Conservation (phyloP, 2,113 vertebrate species). For the Malaclemys terrapin region DNA sequence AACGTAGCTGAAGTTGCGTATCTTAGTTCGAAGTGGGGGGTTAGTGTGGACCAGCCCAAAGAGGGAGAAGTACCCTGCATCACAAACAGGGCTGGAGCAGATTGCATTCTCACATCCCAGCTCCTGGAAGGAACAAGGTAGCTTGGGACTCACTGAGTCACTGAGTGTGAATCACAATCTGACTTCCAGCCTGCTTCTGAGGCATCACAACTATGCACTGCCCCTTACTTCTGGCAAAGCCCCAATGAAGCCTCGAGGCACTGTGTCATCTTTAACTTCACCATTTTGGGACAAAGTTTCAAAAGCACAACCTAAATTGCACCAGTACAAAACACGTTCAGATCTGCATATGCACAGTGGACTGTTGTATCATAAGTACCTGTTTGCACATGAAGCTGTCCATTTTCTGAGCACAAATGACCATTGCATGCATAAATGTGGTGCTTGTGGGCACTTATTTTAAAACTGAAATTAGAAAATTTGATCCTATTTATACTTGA, state of each 20-base stretch:
- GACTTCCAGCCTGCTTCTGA: background rate
- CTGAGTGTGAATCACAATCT: background rate
- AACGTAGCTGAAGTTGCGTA: no score
- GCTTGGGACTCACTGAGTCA: background rate
- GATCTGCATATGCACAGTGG: background rate
- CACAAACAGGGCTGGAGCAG: background rate
- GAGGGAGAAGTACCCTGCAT: background rate
- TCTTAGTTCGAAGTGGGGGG: no score
- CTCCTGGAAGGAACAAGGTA: background rate
- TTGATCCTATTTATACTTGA: background rate
- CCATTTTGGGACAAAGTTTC: background rate
- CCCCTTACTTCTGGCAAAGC: background rate
- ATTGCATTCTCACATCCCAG: background rate
- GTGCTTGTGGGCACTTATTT: slow-evolving; percentile 37
- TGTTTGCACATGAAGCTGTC: background rate
- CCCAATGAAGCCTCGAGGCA: background rate
- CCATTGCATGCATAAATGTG: background rate
- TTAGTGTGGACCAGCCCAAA: background rate
- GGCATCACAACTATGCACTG: background rate
- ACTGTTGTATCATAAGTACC: background rate
- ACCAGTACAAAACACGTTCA: background rate
- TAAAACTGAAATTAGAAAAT: slow-evolving; percentile 37
- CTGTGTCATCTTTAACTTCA: background rate
- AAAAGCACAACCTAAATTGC: background rate
- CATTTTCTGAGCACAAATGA: slow-evolving; percentile 16